Evolutionary conservation across 1,140 invertebrate species (phyloP).

Genomic region (Caerostris darwini): DNA sequence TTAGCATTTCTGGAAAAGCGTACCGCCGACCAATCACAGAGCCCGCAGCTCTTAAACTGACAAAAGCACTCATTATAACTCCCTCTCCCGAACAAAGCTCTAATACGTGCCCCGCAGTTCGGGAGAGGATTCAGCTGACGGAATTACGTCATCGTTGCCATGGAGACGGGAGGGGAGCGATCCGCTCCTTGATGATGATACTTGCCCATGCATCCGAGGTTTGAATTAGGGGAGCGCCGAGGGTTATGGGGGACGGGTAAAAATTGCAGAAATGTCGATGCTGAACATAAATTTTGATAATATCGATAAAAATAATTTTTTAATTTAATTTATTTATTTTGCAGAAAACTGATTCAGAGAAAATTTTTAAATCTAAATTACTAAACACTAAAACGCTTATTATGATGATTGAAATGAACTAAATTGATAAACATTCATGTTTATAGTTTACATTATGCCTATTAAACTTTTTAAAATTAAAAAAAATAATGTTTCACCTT

Average conservation of each 20-base stretch:
- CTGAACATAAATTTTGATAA: too few species aligned
- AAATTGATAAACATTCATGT: too few species aligned
- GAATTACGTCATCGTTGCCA: constrained; percentile 74
- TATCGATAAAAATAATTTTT: too few species aligned
- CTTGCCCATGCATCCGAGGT: constrained; percentile 55
- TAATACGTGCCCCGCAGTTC: constrained; percentile 55
- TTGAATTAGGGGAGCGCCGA: constrained; percentile 49
- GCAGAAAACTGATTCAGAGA: too few species aligned
- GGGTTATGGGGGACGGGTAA: neutral
- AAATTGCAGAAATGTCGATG: neutral
- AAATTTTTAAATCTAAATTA: too few species aligned
- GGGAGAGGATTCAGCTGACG: constrained; percentile 52
- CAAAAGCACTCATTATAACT: constrained; percentile 75
- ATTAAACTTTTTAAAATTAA: too few species aligned
- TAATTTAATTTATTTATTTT: too few species aligned
- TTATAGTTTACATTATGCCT: too few species aligned
- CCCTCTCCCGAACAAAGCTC: constrained; percentile 61
- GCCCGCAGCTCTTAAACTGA: constrained; percentile 62
- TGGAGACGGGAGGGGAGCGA: constrained; percentile 64
- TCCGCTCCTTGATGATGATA: constrained; percentile 52
- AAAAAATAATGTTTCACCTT: too few species aligned
- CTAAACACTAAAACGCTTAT: too few species aligned
- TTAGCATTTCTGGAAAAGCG: constrained; percentile 33
- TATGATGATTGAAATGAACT: too few species aligned
- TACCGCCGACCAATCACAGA: constrained; percentile 57